A percentile compares a stretch with the other conserved stretches of the same genome.
Conservation (phyloP, 2,888 invertebrate species). For the Drosophila paucipuncta region DNA sequence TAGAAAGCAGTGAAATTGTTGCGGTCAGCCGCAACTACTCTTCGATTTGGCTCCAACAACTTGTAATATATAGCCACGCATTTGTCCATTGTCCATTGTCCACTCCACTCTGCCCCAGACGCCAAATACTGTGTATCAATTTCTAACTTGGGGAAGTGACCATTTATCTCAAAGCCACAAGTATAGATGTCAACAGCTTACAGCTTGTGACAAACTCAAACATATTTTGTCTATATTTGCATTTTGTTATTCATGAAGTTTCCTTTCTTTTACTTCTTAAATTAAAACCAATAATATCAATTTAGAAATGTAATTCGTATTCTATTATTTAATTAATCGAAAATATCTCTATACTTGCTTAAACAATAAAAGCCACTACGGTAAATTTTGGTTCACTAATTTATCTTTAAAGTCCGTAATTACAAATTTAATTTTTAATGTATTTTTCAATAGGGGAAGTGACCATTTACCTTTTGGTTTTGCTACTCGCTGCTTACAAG, state of each 20-base stretch:
- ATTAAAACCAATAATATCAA: neutral
- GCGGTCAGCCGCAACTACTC: conserved; percentile 41
- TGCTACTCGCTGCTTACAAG: neutral
- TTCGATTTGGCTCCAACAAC: conserved; percentile 56
- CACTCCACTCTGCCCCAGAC: conserved; percentile 3
- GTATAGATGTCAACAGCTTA: neutral
- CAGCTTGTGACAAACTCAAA: neutral
- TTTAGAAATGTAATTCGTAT: neutral
- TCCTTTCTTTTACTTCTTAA: neutral
- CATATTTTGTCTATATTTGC: neutral
- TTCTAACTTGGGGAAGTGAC: neutral
- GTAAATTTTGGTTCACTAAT: neutral
- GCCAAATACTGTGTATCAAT: conserved; percentile 33
- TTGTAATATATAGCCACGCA: conserved; percentile 66
- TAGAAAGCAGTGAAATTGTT: conserved; percentile 80
- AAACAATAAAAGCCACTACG: neutral
- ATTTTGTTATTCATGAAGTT: neutral
- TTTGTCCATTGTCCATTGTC: conserved; percentile 18
- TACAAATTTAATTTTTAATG: neutral
- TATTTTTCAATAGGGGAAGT: neutral
- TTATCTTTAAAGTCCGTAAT: neutral
- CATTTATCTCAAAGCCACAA: neutral
- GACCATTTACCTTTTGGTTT: neutral
- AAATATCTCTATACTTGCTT: neutral
- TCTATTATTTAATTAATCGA: no score